phyloP scores from a whole-genome alignment of 2,888 invertebrate genomes.

The Hirtodrosophila duncani region DNA sequence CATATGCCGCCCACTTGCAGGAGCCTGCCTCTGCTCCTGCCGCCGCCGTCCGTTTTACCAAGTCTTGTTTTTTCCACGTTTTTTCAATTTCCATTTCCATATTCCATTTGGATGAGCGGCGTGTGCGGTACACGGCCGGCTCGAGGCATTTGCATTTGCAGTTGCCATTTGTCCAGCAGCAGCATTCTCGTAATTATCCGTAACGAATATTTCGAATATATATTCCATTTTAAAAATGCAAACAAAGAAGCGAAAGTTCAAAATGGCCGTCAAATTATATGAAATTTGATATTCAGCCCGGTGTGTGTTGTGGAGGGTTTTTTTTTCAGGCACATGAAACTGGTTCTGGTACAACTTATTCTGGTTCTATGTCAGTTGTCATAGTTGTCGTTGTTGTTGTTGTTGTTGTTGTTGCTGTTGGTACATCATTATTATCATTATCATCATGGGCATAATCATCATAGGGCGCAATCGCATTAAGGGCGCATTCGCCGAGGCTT shows the following conservation, averaged over 20 bases:
- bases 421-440: too few species aligned
- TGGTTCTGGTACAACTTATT: conserved; percentile 53
- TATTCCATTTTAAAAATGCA: conserved; percentile 11
- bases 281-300: conserved; percentile 61
- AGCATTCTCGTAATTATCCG: too few species aligned
- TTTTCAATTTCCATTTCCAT: conserved; percentile 1
- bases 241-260: conserved; percentile 43
- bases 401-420: conserved; percentile 35
- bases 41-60: conserved; percentile 3
- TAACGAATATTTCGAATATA: conserved; percentile 35
- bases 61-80: background rate
- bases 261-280: conserved; percentile 65
- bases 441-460: too few species aligned
- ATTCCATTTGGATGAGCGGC: too few species aligned
- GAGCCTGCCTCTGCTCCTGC: too few species aligned
- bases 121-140: conserved; percentile 4
- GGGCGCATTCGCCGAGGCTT: conserved; percentile 48
- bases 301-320: conserved; percentile 17
- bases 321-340: conserved; percentile 42
- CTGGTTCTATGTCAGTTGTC: conserved; percentile 33
- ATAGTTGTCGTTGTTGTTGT: conserved; percentile 12
- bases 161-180: conserved; percentile 35
- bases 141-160: conserved; percentile 45
- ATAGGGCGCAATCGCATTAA: conserved; percentile 62
- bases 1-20: conserved; percentile 10